Evolutionary conservation across 2,797 vertebrate species (phyloP).

Genomic region (Psittacula derbiana): DNA sequence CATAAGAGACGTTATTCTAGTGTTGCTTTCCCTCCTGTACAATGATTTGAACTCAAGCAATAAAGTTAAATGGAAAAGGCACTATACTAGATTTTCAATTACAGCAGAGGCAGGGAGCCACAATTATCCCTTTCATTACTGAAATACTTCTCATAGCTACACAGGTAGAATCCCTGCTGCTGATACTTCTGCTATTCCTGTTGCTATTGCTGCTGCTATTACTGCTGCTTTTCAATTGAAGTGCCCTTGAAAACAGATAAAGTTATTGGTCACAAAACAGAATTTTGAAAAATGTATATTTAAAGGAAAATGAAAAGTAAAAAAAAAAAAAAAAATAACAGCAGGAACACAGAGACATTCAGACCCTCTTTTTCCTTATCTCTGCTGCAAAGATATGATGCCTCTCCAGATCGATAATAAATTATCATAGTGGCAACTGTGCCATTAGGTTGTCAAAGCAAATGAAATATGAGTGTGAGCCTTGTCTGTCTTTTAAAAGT

Average conservation of each 20-base stretch:
- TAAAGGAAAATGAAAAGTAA: neutral
- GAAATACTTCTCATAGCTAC: slow-evolving; percentile 47
- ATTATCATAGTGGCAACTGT: neutral
- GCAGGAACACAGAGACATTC: neutral
- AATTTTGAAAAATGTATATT: slow-evolving; percentile 10
- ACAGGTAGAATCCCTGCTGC: slow-evolving; percentile 52
- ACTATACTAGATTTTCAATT: slow-evolving; percentile 73
- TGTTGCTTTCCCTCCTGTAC: slow-evolving; percentile 37
- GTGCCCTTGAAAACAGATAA: slow-evolving; percentile 60
- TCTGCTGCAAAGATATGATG: neutral
- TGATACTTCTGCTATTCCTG: slow-evolving; percentile 41
- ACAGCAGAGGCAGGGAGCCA: slow-evolving; percentile 68
- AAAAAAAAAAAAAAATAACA: neutral
- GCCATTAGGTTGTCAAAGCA: neutral
- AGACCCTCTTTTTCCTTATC: neutral
- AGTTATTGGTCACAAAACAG: slow-evolving; percentile 38
- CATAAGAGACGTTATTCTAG: slow-evolving; percentile 51
- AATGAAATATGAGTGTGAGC: neutral
- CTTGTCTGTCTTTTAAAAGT: neutral
- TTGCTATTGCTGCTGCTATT: slow-evolving; percentile 26
- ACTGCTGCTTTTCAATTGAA: slow-evolving; percentile 50
- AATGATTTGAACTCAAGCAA: slow-evolving; percentile 67
- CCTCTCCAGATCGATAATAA: neutral
- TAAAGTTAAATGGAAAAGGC: slow-evolving; percentile 74
- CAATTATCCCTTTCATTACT: slow-evolving; percentile 73